Base-by-base conservation (phyloP, 2,888 invertebrate genomes). In the Physocephala rufipes region DNA sequence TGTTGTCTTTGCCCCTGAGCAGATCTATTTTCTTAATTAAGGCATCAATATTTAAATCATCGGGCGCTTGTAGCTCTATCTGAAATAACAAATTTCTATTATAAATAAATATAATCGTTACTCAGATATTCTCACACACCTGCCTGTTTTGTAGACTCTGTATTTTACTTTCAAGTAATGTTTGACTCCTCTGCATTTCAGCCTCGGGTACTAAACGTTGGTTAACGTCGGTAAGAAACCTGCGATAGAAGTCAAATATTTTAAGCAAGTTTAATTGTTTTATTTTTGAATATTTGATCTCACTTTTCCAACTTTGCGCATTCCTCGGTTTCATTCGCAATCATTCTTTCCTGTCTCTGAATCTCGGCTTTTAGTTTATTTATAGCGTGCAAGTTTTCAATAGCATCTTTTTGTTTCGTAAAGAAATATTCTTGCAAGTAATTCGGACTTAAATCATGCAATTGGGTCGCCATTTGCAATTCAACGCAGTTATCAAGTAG, bases 401-500 rank as follows among this genome's bases (percentile, higher is more conserved):
- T 79, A 15, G 74, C 68, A 21, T 83, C 82, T 24, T 76, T 79
- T 70, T 80, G 80, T 28, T 78, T 79, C 0, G 63, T 75, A 21
- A 74, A 81, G 21, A 82, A 84, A 62, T 77, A 82, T 26, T 83
- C 81, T n/a, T 81, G 76, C 3, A 85, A 73, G 63, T 78, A 80
- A 24, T 79, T 76, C 13, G 76, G 62, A 13, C 74, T 72, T 0
- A 84, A 71, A 21, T 82, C 80, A 7, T 80, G 80, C 16, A 85
- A 61, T 66, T 82, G 78, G 1, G 80, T 79, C 7, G 76, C 72
- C 5, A 68, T 70, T 65, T 84, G 83, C 0, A 82, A 30, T 19
- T 81, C 78, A 7, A 80, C 80, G 45, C 79, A 79, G 67, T 82
- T 80, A 28, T 81, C 80, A 13, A 84, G 73, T 51, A 82, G 72